A percentile compares a stretch with the other conserved stretches of the same genome.
Evolutionary conservation across 2,113 vertebrate genomes (phyloP).

Genomic region (Tetraodon nigroviridis): DNA sequence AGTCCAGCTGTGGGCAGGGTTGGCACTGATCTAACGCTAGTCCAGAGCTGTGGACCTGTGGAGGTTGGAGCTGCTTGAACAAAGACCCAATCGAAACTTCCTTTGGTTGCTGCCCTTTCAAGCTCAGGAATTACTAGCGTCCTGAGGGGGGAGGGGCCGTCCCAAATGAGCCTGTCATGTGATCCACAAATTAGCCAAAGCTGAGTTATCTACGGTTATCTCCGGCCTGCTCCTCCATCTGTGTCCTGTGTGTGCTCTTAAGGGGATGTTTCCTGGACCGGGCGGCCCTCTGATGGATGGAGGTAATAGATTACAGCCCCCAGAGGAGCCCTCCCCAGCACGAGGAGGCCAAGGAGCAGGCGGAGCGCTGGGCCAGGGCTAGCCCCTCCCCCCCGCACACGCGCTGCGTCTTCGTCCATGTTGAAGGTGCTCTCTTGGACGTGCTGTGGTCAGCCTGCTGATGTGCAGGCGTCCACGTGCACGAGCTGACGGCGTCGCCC

Average conservation of each 20-base stretch:
- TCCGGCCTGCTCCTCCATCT: slow-evolving; percentile 60
- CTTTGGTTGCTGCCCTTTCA: too few species aligned
- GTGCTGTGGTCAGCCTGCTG: too few species aligned
- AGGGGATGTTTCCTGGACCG: slow-evolving; percentile 64
- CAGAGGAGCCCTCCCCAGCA: slow-evolving; percentile 63
- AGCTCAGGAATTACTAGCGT: too few species aligned
- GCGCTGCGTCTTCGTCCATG: too few species aligned
- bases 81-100: too few species aligned
- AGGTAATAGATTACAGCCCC: slow-evolving; percentile 68
- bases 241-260: slow-evolving; percentile 70
- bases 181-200: slow-evolving; percentile 38
- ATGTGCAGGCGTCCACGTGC: too few species aligned
- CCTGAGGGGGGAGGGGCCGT: slow-evolving; percentile 1
- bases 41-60: neutral
- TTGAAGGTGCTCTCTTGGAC: too few species aligned
- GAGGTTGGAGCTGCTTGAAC: too few species aligned
- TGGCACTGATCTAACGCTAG: too few species aligned
- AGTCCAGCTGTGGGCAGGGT: neutral
- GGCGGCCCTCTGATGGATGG: slow-evolving; percentile 68
- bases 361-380: slow-evolving; percentile 32
- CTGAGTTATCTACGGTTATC: slow-evolving; percentile 42
- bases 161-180: slow-evolving; percentile 10
- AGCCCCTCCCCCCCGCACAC: neutral
- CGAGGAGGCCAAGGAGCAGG: slow-evolving; percentile 64
- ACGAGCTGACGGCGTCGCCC: too few species aligned